Evolutionary conservation across 2,888 invertebrate genomes (phyloP), one percentile per base, ranked within the genome.

Genomic region (Geophilus truncorum): DNA sequence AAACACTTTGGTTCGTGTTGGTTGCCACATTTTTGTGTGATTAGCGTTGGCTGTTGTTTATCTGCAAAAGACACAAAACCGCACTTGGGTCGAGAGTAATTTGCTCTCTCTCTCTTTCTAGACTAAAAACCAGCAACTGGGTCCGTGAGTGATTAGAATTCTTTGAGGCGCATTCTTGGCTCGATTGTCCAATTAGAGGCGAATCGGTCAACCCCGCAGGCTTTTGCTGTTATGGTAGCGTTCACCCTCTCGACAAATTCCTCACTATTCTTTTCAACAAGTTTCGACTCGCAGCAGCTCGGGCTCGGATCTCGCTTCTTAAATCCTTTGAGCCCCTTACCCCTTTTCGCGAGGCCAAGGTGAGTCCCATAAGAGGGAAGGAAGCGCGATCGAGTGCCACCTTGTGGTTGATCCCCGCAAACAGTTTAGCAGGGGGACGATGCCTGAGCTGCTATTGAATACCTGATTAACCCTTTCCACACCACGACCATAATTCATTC

Each of bases 401-500:
- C 62, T 62, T 62, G 62, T 62, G 62, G 62, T 62, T 62, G 62
- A 62, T 62, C 62, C 62, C 62, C 62, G 62, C 62, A 62, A 62
- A 62, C 62, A 62, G 25, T 62, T 62, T 62, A 62, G 28, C 25
- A 23, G 62, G 62, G 62, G 62, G 62, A 28, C 45, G 78, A 40
- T 40, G 78, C 78, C 34, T 40, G 78, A 36, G 78, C 25, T 78
- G 23, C 78, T 57, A 30, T 79, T 79, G 57, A 79, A 79, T 79
- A 79, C 57, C 51, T 62, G 79, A 79, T 79, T 79, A 79, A 79
- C 79, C 79, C 79, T 79, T 79, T 79, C 51, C 30, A 57, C 62
- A 79, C 79, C 51, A 32, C 79, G 51, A 15, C 79, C 79, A 79
- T 79, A 79, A 79, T 62, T 79, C 79, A 79, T 79, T 30, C 25